Conservation (phyloP, 2,888 invertebrate genomes). For the Xanthia togata region DNA sequence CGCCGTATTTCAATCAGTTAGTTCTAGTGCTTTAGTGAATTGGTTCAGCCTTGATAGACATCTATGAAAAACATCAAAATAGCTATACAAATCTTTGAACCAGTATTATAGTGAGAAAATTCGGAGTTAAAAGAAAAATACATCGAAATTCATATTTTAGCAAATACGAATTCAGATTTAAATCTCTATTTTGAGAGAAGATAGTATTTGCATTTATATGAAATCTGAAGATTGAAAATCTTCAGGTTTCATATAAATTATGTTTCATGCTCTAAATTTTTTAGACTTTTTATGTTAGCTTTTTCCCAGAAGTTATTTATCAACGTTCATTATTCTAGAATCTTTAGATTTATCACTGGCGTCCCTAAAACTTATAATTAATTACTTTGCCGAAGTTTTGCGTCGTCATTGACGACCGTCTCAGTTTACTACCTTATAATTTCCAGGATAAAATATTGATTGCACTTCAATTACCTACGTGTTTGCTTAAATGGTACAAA, state of each 20-base stretch:
- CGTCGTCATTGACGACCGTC: background rate
- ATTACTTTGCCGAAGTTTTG: background rate
- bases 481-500: background rate
- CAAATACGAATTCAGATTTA: background rate
- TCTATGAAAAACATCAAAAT: no score
- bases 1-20: no score
- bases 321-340: constrained; percentile 13
- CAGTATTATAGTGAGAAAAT: no score
- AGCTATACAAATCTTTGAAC: no score
- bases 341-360: background rate
- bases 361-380: background rate
- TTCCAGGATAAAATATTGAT: background rate
- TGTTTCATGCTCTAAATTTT: background rate
- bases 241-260: no score
- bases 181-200: background rate
- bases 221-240: background rate
- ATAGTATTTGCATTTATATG: background rate
- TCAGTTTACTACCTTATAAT: background rate
- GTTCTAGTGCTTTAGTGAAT: no score
- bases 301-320: constrained; percentile 3
- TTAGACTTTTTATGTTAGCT: background rate
- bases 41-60: no score
- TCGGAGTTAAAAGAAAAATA: no score
- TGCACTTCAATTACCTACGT: background rate
- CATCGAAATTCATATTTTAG: background rate